Evolutionary conservation across 2,113 vertebrate species (phyloP).

Genomic region (Daubentonia madagascariensis): DNA sequence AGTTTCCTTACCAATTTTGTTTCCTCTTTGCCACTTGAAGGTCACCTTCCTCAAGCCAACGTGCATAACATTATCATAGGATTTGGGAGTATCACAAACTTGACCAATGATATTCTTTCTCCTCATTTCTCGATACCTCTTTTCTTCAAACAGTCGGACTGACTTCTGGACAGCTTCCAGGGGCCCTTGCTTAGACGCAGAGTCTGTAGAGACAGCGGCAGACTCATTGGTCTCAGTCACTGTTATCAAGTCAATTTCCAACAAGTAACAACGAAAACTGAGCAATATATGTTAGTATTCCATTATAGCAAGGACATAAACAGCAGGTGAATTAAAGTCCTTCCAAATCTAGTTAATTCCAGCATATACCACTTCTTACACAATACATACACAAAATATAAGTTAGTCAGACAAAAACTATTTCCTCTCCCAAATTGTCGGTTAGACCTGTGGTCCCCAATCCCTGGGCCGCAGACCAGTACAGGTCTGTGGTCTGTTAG

Average conservation of each 20-base stretch:
- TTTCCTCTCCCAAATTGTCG: background rate
- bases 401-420: rapidly evolving
- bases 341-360: background rate
- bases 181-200: slow-evolving; percentile 90
- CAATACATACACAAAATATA: rapidly evolving
- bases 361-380: rapidly evolving
- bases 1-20: slow-evolving; percentile 94
- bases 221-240: background rate
- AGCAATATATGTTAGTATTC: rapidly evolving
- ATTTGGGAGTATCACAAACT: slow-evolving; percentile 98
- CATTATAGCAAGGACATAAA: background rate
- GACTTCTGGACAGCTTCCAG: slow-evolving; percentile 94
- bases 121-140: slow-evolving; percentile 92
- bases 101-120: slow-evolving; percentile 97
- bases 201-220: slow-evolving; percentile 81
- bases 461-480: too few species aligned
- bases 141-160: slow-evolving; percentile 93
- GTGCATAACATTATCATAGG: slow-evolving; percentile 97
- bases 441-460: too few species aligned
- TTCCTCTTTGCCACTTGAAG: slow-evolving; percentile 99
- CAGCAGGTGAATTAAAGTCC: background rate
- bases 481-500: too few species aligned
- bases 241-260: background rate
- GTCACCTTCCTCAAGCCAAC: slow-evolving; percentile 99
- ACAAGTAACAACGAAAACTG: background rate